These are phyloP conservation scores for Macaca mulatta DNA, from an alignment of 2,113 vertebrate genomes.

Conservation along the genomic window DNA sequence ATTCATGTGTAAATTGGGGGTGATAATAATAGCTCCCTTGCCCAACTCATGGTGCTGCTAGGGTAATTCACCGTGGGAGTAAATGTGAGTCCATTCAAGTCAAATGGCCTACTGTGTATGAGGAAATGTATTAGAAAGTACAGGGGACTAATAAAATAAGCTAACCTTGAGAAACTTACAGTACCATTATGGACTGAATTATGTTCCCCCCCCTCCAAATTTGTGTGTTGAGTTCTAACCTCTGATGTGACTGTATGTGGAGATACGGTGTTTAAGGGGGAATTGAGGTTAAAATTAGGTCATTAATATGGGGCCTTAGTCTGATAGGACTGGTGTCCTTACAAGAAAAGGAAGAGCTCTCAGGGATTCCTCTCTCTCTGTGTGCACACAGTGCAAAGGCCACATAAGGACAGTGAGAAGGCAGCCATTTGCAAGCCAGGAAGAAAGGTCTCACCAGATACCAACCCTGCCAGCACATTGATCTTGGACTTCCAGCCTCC, in stretches of 20 bases:
- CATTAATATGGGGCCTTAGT: not conserved
- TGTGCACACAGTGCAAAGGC: not conserved
- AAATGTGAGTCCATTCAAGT: not conserved
- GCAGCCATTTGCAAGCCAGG: not conserved
- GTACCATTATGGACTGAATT: not conserved
- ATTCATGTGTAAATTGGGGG: not conserved
- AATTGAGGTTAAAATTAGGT: not conserved
- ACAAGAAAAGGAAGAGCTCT: not conserved
- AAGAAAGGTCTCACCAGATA: not conserved
- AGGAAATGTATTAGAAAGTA: not conserved
- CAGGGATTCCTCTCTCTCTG: not conserved
- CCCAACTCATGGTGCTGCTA: not conserved
- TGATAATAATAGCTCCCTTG: not conserved
- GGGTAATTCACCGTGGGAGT: not conserved
- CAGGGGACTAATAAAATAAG: not conserved
- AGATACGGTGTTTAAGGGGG: not conserved
- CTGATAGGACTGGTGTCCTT: not conserved
- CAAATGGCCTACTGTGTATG: not conserved
- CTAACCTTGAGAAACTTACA: not conserved
- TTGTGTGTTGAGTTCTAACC: not conserved
- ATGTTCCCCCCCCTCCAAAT: fast-evolving
- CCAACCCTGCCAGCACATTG: not conserved
- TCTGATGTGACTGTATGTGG: not conserved
- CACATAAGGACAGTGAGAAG: not conserved
- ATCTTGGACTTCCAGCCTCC: not conserved